These are phyloP conservation scores for Fratercula arctica DNA, from an alignment of 2,797 vertebrate species.

Conservation along the genomic window DNA sequence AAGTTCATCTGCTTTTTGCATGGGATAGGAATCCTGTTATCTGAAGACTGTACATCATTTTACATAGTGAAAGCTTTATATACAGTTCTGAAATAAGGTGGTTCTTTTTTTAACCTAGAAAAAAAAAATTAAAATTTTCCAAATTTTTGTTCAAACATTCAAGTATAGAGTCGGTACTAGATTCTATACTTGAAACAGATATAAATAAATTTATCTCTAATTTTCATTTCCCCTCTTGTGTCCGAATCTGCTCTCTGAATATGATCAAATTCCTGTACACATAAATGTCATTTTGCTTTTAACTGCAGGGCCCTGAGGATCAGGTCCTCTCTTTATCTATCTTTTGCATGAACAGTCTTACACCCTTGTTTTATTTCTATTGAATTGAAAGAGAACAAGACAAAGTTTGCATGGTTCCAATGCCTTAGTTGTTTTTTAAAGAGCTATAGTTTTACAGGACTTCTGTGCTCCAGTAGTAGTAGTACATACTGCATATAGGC, in stretches of 20 bases:
- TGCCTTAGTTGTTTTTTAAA: not conserved
- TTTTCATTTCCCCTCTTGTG: not conserved
- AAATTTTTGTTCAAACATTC: not conserved
- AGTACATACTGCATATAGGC: not conserved
- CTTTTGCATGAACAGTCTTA: not conserved
- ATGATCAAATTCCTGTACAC: not conserved
- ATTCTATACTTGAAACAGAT: not conserved
- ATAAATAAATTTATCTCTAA: not conserved
- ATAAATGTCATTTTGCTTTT: not conserved
- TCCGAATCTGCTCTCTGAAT: not conserved
- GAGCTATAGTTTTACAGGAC: not conserved
- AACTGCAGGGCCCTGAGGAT: not conserved
- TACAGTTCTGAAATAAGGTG: not conserved
- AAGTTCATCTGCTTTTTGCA: not conserved
- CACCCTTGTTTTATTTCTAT: not conserved
- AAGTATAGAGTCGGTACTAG: not conserved
- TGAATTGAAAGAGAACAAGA: not conserved
- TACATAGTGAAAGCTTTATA: not conserved
- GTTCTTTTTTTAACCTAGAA: rapidly evolving
- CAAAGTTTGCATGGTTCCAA: not conserved
- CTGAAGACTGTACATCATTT: not conserved
- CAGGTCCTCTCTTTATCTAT: not conserved
- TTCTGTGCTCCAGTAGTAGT: not conserved
- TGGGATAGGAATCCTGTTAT: not conserved
- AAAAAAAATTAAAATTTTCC: not conserved